Base-by-base conservation (phyloP, 2,113 vertebrate species). In the Sinocyclocheilus rhinocerous region DNA sequence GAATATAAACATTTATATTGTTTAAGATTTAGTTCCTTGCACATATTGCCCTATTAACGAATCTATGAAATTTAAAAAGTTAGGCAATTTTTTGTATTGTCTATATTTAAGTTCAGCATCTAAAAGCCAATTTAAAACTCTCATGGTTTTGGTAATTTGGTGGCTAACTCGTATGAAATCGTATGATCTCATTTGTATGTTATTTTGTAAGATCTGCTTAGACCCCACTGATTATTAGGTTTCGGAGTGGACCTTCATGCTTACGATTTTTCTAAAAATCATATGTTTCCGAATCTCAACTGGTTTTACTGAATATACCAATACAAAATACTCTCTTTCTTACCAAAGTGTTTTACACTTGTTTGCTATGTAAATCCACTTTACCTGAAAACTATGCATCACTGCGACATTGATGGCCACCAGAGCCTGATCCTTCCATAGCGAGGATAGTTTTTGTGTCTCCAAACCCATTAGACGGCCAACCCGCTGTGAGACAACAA, bases 371-470 rank as follows among this genome's bases (percentile, higher is more conserved):
- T 73, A 76, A 48, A 50, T 76, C 45, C 73, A 76, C 42, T 50
- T 69, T 89, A 96, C 96, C 90, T 97, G 96, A 90, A 96, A 97
- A 86, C 96, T 97, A 18, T 97, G 88, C 20, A 97, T 93, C 42
- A 97, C 96, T 2, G 96, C 96, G 0, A 97, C 86, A 0, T 97
- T 97, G 86, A 97, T 91, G 90, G 96, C 95, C 0, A 96, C 89
- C 48, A 97, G 92, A 8, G 96, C 96, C 85, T 90, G 90, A 87
- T 97, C 96, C 59, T 97, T 97, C 96, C 96, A 97, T 4, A 97
- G 90, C 0, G 96, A 97, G 3, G 96, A 95, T 70, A 96, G 67
- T n/a, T 93, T 96, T 84, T 95, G 92, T 0, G 95, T 96, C 87
- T 97, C 96, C 87, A 97, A 91, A 7, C 96, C 96, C 96, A 97